Evolutionary conservation across 2,888 invertebrate genomes (phyloP), one percentile per base, ranked within the genome.

Genomic region (Chloroclystis v-ata): DNA sequence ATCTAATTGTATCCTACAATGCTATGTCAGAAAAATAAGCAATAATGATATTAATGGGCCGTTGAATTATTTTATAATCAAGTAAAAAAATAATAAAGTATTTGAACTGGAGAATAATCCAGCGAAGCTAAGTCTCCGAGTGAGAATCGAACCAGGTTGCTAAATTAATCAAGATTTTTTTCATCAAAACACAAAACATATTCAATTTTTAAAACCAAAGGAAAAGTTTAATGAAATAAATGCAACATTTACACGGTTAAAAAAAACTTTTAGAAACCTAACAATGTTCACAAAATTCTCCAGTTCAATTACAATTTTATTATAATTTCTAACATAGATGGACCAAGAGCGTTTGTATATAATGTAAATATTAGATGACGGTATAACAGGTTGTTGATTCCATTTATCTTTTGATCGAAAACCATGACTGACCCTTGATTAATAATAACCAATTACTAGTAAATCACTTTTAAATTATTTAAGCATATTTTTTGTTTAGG

Each of bases 271-370:
- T n/a, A n/a, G n/a, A n/a, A n/a, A n/a, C n/a, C n/a, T n/a, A n/a
- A n/a, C n/a, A 10, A 1, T 28, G 1, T n/a, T 2, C 2, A n/a
- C 9, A 5, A 10, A 10, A 48, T 56, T 52, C 44, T 47, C 43
- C 44, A 48, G 47, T 57, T 44, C 43, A 41, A 52, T 30, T 56
- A 45, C 35, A 46, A 43, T 33, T 10, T 49, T 53, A 50, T 41
- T 65, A 73, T 69, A 48, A 54, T 76, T 82, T 75, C 66, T 67
- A 70, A 75, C 63, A 80, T 86, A 86, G 85, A 82, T 70, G 86
- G 86, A 86, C 86, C 86, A 86, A 86, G 78, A 82, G 83, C 68
- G 70, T 73, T 65, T 86, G 86, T 86, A 85, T 64, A 85, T 85
- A 84, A 33, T 86, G 85, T 86, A 84, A 69, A 86, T 84, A 54